Percentiles rank a stretch among this genome's conserved stretches.
These are phyloP conservation scores for Ormia ochracea DNA, from an alignment of 2,888 invertebrate species.

Conservation along the genomic window DNA sequence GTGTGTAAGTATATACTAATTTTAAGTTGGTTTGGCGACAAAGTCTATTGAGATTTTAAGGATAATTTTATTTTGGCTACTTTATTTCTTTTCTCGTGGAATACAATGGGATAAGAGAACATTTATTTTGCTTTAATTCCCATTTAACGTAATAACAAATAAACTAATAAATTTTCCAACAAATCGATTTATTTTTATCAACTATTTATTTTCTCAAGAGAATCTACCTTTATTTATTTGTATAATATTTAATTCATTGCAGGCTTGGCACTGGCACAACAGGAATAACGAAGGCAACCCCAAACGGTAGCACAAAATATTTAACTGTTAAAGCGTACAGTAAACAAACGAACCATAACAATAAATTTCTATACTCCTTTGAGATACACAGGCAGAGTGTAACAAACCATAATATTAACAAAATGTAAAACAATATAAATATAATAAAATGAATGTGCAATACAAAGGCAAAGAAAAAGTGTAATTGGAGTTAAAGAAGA, in stretches of 20 bases:
- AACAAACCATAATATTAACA: conserved; percentile 33
- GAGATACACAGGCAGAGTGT: conserved; percentile 28
- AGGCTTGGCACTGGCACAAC: conserved; percentile 28
- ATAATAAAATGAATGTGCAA: conserved; percentile 30
- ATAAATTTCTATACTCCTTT: conserved; percentile 57
- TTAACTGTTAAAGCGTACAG: conserved; percentile 45
- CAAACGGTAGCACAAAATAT: conserved; percentile 23
- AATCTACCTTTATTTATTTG: conserved; percentile 27
- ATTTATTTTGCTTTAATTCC: conserved; percentile 6
- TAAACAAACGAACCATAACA: conserved; percentile 57
- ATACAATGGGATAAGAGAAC: not conserved
- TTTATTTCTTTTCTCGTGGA: not conserved
- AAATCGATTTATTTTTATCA: conserved; percentile 48
- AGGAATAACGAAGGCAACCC: not conserved
- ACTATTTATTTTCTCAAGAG: not conserved
- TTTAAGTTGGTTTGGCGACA: too few species aligned
- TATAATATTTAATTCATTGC: conserved; percentile 45
- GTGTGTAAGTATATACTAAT: too few species aligned
- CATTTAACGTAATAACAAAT: conserved; percentile 41
- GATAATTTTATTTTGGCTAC: not conserved
- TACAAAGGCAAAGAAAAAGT: not conserved
- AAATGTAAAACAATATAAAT: conserved; percentile 47
- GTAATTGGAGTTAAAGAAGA: not conserved
- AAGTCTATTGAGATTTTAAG: too few species aligned
- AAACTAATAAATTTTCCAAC: conserved; percentile 37